Evolutionary conservation across 2,113 vertebrate genomes (phyloP).

Genomic region (Etia nguti): DNA sequence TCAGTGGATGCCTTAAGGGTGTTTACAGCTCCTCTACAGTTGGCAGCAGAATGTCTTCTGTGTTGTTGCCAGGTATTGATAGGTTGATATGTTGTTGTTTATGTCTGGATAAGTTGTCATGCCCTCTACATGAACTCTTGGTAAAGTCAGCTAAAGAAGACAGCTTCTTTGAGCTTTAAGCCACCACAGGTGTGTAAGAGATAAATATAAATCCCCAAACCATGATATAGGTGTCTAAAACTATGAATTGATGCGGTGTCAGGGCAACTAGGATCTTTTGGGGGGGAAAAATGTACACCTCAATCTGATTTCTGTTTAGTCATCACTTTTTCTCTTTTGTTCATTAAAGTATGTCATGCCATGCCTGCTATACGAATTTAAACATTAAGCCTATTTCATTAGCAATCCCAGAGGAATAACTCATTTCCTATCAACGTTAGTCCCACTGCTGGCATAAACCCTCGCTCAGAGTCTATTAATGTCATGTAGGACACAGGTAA

Average conservation of each 20-base stretch:
- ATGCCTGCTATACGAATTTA: background rate
- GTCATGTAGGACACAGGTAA: constrained; percentile 67
- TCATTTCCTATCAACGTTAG: constrained; percentile 33
- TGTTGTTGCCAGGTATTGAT: constrained; percentile 27
- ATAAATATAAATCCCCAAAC: background rate
- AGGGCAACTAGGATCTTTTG: background rate
- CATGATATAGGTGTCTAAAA: background rate
- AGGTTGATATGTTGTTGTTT: constrained; percentile 35
- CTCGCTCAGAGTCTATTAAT: constrained; percentile 60
- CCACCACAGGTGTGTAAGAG: background rate
- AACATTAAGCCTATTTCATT: constrained; percentile 33
- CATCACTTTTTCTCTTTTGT: background rate
- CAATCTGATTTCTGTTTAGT: background rate
- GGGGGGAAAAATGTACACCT: background rate
- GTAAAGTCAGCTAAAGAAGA: constrained; percentile 15
- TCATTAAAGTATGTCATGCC: background rate
- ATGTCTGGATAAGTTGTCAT: constrained; percentile 24
- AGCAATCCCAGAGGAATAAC: constrained; percentile 42
- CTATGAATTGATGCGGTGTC: background rate
- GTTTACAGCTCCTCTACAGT: constrained; percentile 37
- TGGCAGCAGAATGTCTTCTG: constrained; percentile 36
- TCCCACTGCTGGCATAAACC: constrained; percentile 30
- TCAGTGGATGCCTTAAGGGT: constrained; percentile 49
- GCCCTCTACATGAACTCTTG: constrained; percentile 50
- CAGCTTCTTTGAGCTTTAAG: background rate